Conservation (phyloP, 2,797 vertebrate genomes). For the Taeniopygia guttata region DNA sequence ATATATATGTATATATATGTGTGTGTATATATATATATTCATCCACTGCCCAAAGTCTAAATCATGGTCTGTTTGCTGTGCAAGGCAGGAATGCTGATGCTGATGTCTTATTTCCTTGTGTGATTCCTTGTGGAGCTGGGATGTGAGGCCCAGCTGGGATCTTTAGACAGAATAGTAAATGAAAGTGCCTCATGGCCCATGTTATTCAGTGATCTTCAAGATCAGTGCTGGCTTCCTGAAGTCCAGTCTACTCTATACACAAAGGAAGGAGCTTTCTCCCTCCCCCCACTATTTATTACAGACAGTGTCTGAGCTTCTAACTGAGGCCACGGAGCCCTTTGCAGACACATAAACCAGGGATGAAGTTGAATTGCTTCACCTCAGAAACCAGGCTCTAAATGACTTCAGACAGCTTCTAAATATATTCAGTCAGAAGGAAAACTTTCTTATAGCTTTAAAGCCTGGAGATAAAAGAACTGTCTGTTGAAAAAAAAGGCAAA, state of each 20-base stretch:
- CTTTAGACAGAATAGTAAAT: conserved; percentile 51
- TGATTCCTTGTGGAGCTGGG: neutral
- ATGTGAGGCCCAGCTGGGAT: neutral
- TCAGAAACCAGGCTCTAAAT: conserved; percentile 25
- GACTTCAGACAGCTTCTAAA: conserved; percentile 43
- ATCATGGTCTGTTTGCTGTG: neutral
- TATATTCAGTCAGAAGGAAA: conserved; percentile 19
- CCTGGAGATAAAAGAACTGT: neutral
- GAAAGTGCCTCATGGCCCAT: neutral
- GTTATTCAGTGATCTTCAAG: conserved; percentile 19
- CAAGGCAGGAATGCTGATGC: neutral
- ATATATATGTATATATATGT: neutral
- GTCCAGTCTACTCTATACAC: conserved; percentile 21
- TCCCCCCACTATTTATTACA: conserved; percentile 36
- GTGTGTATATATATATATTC: neutral
- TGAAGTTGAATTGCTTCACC: conserved; percentile 40
- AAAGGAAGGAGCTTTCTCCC: conserved; percentile 11
- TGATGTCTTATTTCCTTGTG: neutral
- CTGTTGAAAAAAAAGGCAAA: neutral
- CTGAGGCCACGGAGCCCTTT: neutral
- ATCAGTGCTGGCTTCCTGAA: conserved; percentile 52
- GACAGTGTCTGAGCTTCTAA: conserved; percentile 15
- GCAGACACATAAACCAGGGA: neutral
- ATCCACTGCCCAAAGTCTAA: neutral
- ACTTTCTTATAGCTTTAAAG: conserved; percentile 35